Conservation (phyloP, 2,113 vertebrate genomes). For the Peromyscus polionotus region DNA sequence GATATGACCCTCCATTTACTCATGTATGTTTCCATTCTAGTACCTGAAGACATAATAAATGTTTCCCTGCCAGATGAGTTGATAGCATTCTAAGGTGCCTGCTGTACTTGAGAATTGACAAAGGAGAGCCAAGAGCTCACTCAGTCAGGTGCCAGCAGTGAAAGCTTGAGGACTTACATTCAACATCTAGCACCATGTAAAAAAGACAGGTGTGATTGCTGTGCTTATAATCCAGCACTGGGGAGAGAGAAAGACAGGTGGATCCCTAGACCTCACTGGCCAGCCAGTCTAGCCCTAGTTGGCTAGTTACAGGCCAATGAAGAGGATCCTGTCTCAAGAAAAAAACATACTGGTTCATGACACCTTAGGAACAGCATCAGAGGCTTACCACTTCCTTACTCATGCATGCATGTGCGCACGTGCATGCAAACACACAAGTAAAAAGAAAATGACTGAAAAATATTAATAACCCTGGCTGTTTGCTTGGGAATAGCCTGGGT, state of each 20-base stretch:
- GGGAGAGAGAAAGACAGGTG: too few species aligned
- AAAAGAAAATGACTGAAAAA: background rate
- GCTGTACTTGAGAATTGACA: conserved; percentile 7
- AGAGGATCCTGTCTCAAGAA: background rate
- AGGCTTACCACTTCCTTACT: background rate
- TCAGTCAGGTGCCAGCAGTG: background rate
- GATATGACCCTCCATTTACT: background rate
- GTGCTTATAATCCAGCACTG: background rate
- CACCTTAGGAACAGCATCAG: background rate
- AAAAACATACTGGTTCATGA: background rate
- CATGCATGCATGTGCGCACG: background rate
- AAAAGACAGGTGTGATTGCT: background rate
- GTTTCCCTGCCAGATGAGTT: background rate
- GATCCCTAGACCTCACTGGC: background rate
- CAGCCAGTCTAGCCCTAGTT: background rate
- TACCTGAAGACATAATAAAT: conserved; percentile 11
- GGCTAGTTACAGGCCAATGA: background rate
- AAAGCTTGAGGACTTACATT: background rate
- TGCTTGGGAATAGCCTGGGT: background rate
- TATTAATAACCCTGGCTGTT: background rate
- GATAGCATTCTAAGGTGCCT: background rate
- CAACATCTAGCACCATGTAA: background rate
- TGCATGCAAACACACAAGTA: background rate
- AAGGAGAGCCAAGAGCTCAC: background rate
- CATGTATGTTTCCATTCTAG: background rate